These are phyloP conservation scores for Dendrolimus punctatus DNA, from an alignment of 1,140 invertebrate genomes.

Conservation along the genomic window DNA sequence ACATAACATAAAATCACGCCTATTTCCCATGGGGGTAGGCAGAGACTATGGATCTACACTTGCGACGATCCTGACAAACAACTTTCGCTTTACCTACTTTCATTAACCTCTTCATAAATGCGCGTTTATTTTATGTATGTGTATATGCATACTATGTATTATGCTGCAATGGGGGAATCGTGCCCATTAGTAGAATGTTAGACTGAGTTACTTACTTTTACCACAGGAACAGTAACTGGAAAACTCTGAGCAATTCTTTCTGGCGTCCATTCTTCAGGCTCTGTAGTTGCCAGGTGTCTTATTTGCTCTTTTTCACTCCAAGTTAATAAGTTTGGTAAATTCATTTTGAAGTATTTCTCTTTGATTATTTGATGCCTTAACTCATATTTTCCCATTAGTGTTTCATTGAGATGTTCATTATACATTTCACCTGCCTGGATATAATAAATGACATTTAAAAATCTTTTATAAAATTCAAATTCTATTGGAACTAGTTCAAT, in stretches of 20 bases:
- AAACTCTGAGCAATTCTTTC: conserved; percentile 85
- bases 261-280: conserved; percentile 82
- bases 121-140: too few species aligned
- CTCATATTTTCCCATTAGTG: conserved; percentile 40
- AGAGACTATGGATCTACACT: too few species aligned
- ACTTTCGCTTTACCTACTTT: too few species aligned
- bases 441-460: background rate
- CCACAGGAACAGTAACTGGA: conserved; percentile 77
- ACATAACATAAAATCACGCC: too few species aligned
- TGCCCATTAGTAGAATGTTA: too few species aligned
- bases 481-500: too few species aligned
- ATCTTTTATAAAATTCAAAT: too few species aligned
- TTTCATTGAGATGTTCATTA: conserved; percentile 47
- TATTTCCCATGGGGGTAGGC: too few species aligned
- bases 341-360: conserved; percentile 82
- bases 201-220: conserved; percentile 51
- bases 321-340: conserved; percentile 82
- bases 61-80: too few species aligned
- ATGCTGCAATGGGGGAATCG: too few species aligned
- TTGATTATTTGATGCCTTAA: conserved; percentile 74
- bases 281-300: conserved; percentile 75
- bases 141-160: too few species aligned
- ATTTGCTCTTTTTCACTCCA: conserved; percentile 90
- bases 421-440: conserved; percentile 45
- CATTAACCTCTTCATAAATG: too few species aligned